Percentiles rank a stretch among this genome's conserved stretches.
Conservation (phyloP, 1,140 invertebrate genomes). For the Rhyacophila brunnea region DNA sequence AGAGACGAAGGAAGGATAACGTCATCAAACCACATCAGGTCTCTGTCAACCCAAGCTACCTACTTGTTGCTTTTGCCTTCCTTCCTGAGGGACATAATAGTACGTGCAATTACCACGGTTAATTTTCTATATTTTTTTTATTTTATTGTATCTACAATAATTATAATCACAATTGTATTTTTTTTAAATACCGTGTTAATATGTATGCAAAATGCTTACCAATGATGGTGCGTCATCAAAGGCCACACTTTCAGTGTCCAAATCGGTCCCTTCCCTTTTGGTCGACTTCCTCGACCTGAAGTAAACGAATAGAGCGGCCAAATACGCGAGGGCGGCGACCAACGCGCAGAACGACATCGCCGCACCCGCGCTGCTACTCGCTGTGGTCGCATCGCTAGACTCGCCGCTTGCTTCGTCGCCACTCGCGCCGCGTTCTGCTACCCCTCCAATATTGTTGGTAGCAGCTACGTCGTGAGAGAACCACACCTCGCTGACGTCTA, state of each 20-base stretch:
- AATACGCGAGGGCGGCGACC: conserved; percentile 22
- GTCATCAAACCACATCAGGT: too few relatives aligned
- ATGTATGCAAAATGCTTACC: conserved; percentile 2
- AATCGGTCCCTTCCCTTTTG: too few relatives aligned
- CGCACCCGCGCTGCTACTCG: conserved; percentile 1
- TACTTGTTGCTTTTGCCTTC: too few relatives aligned
- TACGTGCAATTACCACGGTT: too few relatives aligned
- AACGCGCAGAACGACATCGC: conserved; percentile 21
- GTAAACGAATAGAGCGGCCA: conserved; percentile 20
- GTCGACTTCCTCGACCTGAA: conserved; percentile 9
- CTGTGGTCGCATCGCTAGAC: neutral
- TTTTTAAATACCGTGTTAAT: neutral
- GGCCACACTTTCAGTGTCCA: conserved; percentile 7
- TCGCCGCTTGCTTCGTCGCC: neutral
- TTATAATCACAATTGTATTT: conserved; percentile 10
- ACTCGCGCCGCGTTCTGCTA: neutral
- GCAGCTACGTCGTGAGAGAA: conserved; percentile 25
- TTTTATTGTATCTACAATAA: too few relatives aligned
- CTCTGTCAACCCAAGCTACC: too few relatives aligned
- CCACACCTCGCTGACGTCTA: conserved; percentile 30
- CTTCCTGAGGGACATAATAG: too few relatives aligned
- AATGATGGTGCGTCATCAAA: conserved; percentile 15
- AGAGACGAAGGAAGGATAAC: too few relatives aligned
- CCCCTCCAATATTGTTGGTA: neutral
- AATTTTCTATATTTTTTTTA: too few relatives aligned